phyloP scores from a whole-genome alignment of 2,888 invertebrate species.

The Morpho achilles region DNA sequence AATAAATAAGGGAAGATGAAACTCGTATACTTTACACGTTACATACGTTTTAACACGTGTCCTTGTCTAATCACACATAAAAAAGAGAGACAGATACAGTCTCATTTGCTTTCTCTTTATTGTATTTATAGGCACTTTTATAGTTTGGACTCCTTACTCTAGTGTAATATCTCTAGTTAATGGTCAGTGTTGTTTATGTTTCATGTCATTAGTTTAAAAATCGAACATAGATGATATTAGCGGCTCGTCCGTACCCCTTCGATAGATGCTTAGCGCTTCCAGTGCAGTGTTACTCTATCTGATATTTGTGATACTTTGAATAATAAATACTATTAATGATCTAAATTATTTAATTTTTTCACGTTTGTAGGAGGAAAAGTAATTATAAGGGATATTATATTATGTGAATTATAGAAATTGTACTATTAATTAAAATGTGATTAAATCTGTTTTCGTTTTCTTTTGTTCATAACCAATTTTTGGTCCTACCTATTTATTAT shows the following conservation, averaged over 20 bases:
- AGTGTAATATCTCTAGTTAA: no score
- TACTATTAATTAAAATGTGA: constrained; percentile 67
- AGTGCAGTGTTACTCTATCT: constrained; percentile 71
- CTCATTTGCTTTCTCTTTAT: no score
- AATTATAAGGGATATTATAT: constrained; percentile 63
- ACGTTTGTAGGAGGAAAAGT: constrained; percentile 69
- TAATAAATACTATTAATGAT: constrained; percentile 74
- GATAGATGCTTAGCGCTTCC: constrained; percentile 71
- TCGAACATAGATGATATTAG: constrained; percentile 13
- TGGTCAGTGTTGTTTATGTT: no score
- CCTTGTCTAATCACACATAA: no score
- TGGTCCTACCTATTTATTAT: no score
- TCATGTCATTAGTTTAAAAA: no score
- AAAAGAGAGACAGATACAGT: no score
- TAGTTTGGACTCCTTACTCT: no score
- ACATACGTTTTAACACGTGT: no score
- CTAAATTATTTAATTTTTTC: constrained; percentile 79
- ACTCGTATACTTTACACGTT: no score
- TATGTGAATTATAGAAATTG: constrained; percentile 64
- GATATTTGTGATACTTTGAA: constrained; percentile 77
- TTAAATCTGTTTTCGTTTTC: constrained; percentile 48
- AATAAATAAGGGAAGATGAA: no score
- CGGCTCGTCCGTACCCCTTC: constrained; percentile 28
- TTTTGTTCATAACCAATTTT: constrained; percentile 19
- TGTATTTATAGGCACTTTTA: no score